A percentile compares a stretch with the other conserved stretches of the same genome.
Evolutionary conservation across 2,797 vertebrate genomes (phyloP).

Genomic region (Tenualosa ilisha): DNA sequence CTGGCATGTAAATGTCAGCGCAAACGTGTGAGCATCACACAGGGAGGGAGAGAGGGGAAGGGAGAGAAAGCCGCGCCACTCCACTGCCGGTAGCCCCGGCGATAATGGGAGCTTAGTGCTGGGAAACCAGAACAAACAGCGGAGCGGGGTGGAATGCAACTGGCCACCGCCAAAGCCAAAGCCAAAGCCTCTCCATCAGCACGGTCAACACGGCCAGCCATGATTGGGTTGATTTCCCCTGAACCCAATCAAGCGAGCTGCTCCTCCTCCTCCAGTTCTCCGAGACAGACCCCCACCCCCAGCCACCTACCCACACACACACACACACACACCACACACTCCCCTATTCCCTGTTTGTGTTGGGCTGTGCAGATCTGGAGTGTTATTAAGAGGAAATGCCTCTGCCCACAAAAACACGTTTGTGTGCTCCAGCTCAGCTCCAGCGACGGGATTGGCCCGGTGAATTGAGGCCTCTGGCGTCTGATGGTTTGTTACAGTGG

Average conservation of each 20-base stretch:
- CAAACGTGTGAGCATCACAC: background rate
- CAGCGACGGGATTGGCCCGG: slow-evolving; percentile 51
- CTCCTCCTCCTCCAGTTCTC: slow-evolving; percentile 13
- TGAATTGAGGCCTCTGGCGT: slow-evolving; percentile 45
- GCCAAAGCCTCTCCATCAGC: slow-evolving; percentile 64
- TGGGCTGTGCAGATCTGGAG: slow-evolving; percentile 60
- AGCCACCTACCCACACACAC: slow-evolving; percentile 30
- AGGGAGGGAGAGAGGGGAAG: background rate
- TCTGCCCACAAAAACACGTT: slow-evolving; percentile 59
- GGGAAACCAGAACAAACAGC: slow-evolving; percentile 68
- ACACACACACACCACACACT: slow-evolving; percentile 58
- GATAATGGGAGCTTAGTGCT: slow-evolving; percentile 46
- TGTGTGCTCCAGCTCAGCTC: slow-evolving; percentile 55
- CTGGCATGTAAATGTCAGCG: slow-evolving; percentile 13
- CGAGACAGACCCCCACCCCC: too few species aligned
- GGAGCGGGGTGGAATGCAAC: slow-evolving; percentile 67
- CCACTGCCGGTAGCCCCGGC: background rate
- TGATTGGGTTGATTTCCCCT: slow-evolving; percentile 70
- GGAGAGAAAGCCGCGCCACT: background rate
- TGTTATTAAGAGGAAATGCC: slow-evolving; percentile 67
- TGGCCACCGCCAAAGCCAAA: slow-evolving; percentile 45
- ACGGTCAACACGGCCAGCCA: slow-evolving; percentile 68
- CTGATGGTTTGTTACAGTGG: background rate
- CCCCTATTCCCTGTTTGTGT: slow-evolving; percentile 64
- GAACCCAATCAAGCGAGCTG: background rate